Evolutionary conservation across 1,140 invertebrate species (phyloP).

Genomic region (Parapsyche elsis): DNA sequence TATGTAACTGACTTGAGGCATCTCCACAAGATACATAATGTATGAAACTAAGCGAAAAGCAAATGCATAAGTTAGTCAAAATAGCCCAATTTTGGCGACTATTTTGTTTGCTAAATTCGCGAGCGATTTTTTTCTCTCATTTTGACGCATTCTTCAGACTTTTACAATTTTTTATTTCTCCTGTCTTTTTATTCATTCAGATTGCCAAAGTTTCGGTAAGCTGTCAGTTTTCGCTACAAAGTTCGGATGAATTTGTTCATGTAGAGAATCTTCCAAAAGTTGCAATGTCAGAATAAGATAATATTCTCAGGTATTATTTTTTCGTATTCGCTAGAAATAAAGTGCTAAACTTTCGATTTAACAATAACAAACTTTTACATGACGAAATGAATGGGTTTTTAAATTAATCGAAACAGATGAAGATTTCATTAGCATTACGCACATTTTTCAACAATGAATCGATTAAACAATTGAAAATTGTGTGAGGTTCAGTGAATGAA

Average conservation of each 20-base stretch:
- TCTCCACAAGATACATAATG: too few relatives aligned
- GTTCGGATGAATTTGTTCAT: slow-evolving; percentile 30
- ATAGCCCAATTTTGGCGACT: background rate
- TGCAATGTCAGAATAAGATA: slow-evolving; percentile 19
- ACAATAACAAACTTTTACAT: too few relatives aligned
- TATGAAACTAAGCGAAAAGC: too few relatives aligned
- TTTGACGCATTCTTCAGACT: slow-evolving; percentile 1
- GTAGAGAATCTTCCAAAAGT: slow-evolving; percentile 31
- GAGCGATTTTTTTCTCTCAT: slow-evolving; percentile 9
- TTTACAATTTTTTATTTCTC: slow-evolving; percentile 3
- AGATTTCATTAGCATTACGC: too few relatives aligned
- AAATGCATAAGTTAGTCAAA: too few relatives aligned
- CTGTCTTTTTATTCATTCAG: slow-evolving; percentile 27
- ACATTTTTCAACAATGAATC: too few relatives aligned
- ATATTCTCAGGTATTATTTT: background rate
- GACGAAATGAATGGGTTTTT: too few relatives aligned
- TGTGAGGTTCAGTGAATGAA: too few relatives aligned
- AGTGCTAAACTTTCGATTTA: background rate
- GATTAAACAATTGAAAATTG: too few relatives aligned
- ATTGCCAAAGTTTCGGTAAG: slow-evolving; percentile 31
- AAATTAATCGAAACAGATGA: too few relatives aligned
- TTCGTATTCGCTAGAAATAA: background rate
- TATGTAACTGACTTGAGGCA: too few relatives aligned
- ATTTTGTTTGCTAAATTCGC: slow-evolving; percentile 4
- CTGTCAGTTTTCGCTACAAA: slow-evolving; percentile 35